Evolutionary conservation across 2,888 invertebrate genomes (phyloP), one percentile per base, ranked within the genome.

Genomic region (Eupithecia vulgata): DNA sequence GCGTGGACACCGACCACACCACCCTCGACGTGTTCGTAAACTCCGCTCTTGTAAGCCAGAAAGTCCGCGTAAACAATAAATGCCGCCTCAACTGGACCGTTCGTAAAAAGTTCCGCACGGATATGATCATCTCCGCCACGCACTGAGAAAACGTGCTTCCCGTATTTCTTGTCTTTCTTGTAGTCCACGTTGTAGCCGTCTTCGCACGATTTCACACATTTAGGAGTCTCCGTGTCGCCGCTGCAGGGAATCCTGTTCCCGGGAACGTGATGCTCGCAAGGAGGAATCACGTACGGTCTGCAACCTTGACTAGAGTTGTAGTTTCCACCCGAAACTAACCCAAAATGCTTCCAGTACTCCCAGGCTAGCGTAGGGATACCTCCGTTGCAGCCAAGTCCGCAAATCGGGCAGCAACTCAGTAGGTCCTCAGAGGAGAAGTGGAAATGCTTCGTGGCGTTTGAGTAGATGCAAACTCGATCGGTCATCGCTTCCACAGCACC

Each of bases 211-310:
- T 95, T 95, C 70, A 93, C 83, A 86, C 99, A 99, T 88, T 95
- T 95, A 0, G 99, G 99, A 0, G 98, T 99, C 48, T 95, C 95
- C 1, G 85, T 85, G 79, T 95, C 96, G 1, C 95, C 96, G 72
- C 93, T 94, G 88, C 98, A 98, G 0, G 97, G 94, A 80, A 96
- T 95, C 68, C 97, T 95, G 68, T 96, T 95, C 1, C 98, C 98
- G 70, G 97, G 97, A 0, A 97, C 96, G 88, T 99, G 98, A 88
- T 99, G 99, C 87, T 98, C 98, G 88, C 99, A 99, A 0, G 98
- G 97, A 10, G 95, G 92, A 79, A 99, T 97, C 84, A 96, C 96
- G 87, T 99, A 99, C 0, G 98, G 98, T 79, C 96, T 95, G 91
- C 99, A 99, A 15, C 99, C 98, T 95, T 96, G 96, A 52, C 95